Conservation (phyloP, 92 coral and sea anemone genomes). For the Epizoanthus rinbou region DNA sequence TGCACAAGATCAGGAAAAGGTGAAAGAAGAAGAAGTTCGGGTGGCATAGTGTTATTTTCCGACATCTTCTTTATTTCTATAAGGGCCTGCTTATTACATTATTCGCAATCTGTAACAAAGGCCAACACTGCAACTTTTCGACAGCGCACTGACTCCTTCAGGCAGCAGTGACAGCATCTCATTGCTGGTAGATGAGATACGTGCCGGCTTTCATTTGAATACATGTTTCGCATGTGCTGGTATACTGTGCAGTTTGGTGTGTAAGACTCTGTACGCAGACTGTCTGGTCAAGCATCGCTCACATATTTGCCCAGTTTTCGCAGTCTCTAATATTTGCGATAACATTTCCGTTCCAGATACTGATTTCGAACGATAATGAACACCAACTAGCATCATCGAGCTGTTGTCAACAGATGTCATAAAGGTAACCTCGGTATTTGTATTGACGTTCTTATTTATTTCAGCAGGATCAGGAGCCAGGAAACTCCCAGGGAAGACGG, state of each 20-base stretch:
- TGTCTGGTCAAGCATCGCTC: slow-evolving; percentile 55
- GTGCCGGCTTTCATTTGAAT: slow-evolving; percentile 49
- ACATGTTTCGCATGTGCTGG: slow-evolving; percentile 54
- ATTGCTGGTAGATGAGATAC: slow-evolving; percentile 44
- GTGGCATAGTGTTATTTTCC: too few species aligned
- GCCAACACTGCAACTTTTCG: too few species aligned
- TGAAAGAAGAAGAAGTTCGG: too few species aligned
- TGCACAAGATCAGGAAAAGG: too few species aligned
- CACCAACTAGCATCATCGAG: slow-evolving; percentile 64
- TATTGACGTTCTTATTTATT: slow-evolving; percentile 52
- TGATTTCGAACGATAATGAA: slow-evolving; percentile 60
- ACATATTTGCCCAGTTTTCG: slow-evolving; percentile 57
- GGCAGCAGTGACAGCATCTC: too few species aligned
- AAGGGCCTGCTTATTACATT: too few species aligned
- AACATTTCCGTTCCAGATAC: slow-evolving; percentile 46
- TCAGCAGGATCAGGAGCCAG: slow-evolving; percentile 58
- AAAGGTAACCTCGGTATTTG: slow-evolving; percentile 61
- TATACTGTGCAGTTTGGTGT: slow-evolving; percentile 39
- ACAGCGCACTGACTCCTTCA: too few species aligned
- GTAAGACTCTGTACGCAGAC: slow-evolving; percentile 47
- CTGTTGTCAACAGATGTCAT: slow-evolving; percentile 56
- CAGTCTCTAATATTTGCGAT: slow-evolving; percentile 37
- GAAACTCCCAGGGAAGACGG: neutral
- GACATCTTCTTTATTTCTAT: too few species aligned
- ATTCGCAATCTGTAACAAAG: too few species aligned